These are phyloP conservation scores for Aleadryas rufinucha DNA, from an alignment of 2,113 vertebrate genomes.

Conservation along the genomic window DNA sequence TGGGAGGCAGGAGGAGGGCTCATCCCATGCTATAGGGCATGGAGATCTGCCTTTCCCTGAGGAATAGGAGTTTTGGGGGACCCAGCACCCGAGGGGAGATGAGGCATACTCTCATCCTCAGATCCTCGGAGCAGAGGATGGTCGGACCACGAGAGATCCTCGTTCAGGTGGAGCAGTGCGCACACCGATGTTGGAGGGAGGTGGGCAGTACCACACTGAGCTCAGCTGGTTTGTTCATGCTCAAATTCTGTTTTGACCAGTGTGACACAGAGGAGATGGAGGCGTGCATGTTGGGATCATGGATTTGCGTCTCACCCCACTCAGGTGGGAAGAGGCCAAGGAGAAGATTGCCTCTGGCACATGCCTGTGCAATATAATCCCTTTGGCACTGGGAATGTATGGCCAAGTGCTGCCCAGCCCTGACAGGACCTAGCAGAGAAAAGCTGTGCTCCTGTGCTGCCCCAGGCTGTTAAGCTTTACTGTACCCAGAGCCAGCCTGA, in stretches of 20 bases:
- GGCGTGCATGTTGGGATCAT: not conserved
- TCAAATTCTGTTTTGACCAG: not conserved
- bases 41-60: not conserved
- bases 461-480: not conserved
- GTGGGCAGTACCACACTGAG: not conserved
- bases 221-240: not conserved
- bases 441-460: not conserved
- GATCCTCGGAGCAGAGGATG: fast-evolving
- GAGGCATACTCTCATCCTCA: not conserved
- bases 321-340: not conserved
- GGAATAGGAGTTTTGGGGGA: not conserved
- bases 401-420: not conserved
- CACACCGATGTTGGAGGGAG: not conserved
- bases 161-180: not conserved
- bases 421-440: not conserved
- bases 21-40: not conserved
- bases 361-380: fast-evolving
- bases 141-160: fast-evolving
- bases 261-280: not conserved
- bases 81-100: not conserved
- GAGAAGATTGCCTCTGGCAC: not conserved
- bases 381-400: fast-evolving
- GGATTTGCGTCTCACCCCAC: not conserved
- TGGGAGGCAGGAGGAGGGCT: not conserved
- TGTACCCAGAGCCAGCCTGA: not conserved